Base-by-base conservation (phyloP, 2,888 invertebrate genomes). In the Oscheius myriophilus region DNA sequence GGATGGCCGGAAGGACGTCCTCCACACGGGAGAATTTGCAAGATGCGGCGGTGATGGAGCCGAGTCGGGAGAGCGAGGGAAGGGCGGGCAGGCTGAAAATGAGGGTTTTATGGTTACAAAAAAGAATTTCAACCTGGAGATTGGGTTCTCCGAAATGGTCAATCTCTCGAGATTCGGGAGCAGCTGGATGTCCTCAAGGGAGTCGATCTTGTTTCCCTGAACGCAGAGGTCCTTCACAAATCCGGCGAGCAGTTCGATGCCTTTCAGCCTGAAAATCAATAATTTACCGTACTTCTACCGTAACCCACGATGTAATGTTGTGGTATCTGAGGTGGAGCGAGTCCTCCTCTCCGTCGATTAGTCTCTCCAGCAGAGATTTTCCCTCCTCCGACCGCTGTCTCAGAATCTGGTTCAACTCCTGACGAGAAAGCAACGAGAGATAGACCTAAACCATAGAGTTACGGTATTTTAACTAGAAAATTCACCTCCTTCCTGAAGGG, bases 61-160 rank as follows among this genome's bases (percentile, higher is more conserved):
- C 49, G 11, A 61, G 46, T 14, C 21, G n/a, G 18, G 7, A 11
- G 25, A 61, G 26, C 14, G n/a, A 33, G 14, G 26, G 23, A 16
- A 61, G 39, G 11, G 18, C 6, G 18, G 61, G 49, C 16, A 61
- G 26, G 6, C 61, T 61, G 26, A 25, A 61, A 25, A 11, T 33
- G 11, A 18, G 41, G 9, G 3, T 6, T 3, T 33, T 33, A 3
- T 9, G 33, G 33, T 33, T 33, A 33, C 4, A 6, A 3, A 6
- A 9, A 9, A 33, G 33, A 33, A 49, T 9, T 2, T 49, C n/a
- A n/a, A 65, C 65, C 45, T 43, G 11, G 11, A 1, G 41, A 78
- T 75, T 12, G 78, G 78, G 67, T 79, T 80, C 61, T 78, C 78
- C 46, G 74, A 65, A 7, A 81, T 42, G 26, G 70, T 73, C 59